Base-by-base conservation (phyloP, 1,140 invertebrate genomes). In the Bombus confusus region DNA sequence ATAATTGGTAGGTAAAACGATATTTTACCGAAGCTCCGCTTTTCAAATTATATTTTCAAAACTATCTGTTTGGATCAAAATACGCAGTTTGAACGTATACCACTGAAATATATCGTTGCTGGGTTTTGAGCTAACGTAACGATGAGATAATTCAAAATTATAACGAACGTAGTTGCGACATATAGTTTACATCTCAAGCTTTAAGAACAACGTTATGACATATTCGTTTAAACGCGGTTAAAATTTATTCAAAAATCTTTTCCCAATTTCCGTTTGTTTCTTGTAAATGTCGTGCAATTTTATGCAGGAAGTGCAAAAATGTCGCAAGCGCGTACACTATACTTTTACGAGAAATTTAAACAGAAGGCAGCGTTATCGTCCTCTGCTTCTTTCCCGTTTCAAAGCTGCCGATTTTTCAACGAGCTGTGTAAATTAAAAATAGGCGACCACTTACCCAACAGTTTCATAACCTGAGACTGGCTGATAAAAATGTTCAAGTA, bases 401-500 rank as follows among this genome's bases (percentile, higher is more conserved):
- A 25, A 37, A 68, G 66, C 22, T 10, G 25, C 18, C 34, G n/a
- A 37, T 9, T 1, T 25, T 25, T 18, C 4, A 34, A 68, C 5
- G 1, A 39, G 8, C 10, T 4, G 34, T 10, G 18, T n/a, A 52
- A 37, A 9, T 75, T 28, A 74, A 69, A 62, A 84, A 81, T 34
- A 64, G 22, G 25, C 0, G 28, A n/a, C n/a, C n/a, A 88, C 94
- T 96, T 95, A 97, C 97, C 97, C 93, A 97, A 94, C 87, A 97
- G 95, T 94, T 97, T 97, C 95, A 97, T 97, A 91, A 97, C 97
- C 95, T 97, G 97, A 74, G 96, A 96, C 93, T 97, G 96, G 93
- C 96, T 97, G 95, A 97, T 97, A 94, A 97, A 97, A 91, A 97
- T 96, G 93, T 97, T 97, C 86, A 97, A 95, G 95, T 97, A 97